Evolutionary conservation across 2,797 vertebrate genomes (phyloP), one percentile per base, ranked within the genome.

Genomic region (Hyperoplus immaculatus): DNA sequence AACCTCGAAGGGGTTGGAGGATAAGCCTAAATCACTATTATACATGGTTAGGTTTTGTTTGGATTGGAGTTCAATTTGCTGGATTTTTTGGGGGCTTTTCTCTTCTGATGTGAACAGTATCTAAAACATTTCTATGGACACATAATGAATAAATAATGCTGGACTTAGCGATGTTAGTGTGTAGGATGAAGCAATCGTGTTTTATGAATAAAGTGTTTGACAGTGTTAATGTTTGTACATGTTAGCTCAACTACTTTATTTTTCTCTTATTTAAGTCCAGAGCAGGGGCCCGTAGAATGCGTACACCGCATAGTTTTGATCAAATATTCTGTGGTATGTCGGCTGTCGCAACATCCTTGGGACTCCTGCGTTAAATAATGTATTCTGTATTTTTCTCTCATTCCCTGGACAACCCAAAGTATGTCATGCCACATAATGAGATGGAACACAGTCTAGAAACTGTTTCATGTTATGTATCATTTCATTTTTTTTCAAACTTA

Each of bases 341-440:
- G 55, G 41, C 16, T 81, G 38, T 63, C 75, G 41, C 49, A 39
- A 70, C 51, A 47, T 53, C 75, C n/a, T 73, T 21, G 8, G 45
- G 56, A 51, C 38, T 42, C n/a, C 43, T 69, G 70, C 56, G 65
- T 42, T 83, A 59, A 75, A 77, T 76, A 70, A 82, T 89, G 59
- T 39, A 75, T 87, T 61, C 77, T 72, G 13, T 62, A 38, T 85
- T 75, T 29, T 65, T 63, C 8, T 38, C 8, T 63, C 46, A 29
- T 38, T 64, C 56, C 42, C 46, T 2, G 14, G 36, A 69, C 38
- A 67, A 75, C 12, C 14, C 7, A 72, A 65, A 59, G 29, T 29
- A 29, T 29, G 29, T 61, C 41, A 36, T 71, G 56, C 55, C 54
- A 49, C 39, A 67, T 65, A 75, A 74, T 36, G 41, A 53, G 50